phyloP scores from a whole-genome alignment of 2,888 invertebrate genomes.

The Drosophila crucigera region DNA sequence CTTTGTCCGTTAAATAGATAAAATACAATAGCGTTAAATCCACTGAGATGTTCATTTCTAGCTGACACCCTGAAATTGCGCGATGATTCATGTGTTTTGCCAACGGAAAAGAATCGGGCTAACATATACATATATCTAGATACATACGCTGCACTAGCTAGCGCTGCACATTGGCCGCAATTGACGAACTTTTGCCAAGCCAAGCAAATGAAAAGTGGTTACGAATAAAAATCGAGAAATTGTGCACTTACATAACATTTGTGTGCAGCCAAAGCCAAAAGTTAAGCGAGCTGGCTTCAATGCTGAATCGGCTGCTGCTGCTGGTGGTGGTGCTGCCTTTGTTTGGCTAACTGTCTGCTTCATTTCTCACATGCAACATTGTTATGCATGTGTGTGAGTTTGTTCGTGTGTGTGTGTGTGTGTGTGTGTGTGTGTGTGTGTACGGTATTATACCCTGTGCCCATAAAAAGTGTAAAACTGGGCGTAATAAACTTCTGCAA shows the following conservation, averaged over 20 bases:
- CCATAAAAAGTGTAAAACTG: neutral
- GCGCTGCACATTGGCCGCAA: slow-evolving; percentile 53
- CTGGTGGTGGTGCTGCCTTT: slow-evolving; percentile 34
- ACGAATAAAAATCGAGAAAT: slow-evolving; percentile 42
- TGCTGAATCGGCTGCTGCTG: slow-evolving; percentile 31
- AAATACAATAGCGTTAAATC: slow-evolving; percentile 1
- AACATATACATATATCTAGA: slow-evolving; percentile 9
- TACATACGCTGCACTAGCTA: slow-evolving; percentile 15
- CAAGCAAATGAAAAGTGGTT: slow-evolving; percentile 40
- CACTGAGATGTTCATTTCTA: slow-evolving; percentile 35
- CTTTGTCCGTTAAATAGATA: slow-evolving; percentile 25
- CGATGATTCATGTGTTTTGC: slow-evolving; percentile 57
- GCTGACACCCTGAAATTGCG: slow-evolving; percentile 16
- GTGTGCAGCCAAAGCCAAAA: slow-evolving; percentile 32
- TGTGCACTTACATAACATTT: slow-evolving; percentile 54
- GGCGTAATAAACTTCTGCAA: neutral
- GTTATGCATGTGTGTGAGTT: neutral
- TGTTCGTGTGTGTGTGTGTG: neutral
- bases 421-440: neutral
- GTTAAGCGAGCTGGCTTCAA: slow-evolving; percentile 45
- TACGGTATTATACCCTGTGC: slow-evolving; percentile 21
- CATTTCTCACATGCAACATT: slow-evolving; percentile 52
- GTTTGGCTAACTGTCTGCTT: slow-evolving; percentile 47
- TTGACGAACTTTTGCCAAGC: slow-evolving; percentile 56
- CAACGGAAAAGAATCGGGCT: slow-evolving; percentile 2